Base-by-base conservation (phyloP, 1,140 invertebrate genomes). In the Eriosoma lanigerum region DNA sequence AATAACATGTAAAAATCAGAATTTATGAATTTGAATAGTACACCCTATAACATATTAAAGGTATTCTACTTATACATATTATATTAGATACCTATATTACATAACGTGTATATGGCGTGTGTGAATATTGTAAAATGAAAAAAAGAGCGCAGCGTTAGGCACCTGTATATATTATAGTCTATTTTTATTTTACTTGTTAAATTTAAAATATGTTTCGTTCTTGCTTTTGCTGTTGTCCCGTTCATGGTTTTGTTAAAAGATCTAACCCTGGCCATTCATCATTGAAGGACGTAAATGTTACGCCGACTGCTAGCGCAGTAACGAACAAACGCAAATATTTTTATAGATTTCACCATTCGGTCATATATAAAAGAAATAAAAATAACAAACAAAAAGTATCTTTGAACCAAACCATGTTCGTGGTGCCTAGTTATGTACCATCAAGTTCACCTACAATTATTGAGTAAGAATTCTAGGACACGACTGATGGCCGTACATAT, bases 341-440 rank as follows among this genome's bases (percentile, higher is more conserved):
- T n/a, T n/a, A 78, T 15, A 44, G 38, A 60, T 78, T 78, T 60
- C 75, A 78, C 21, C 48, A 38, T 19, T 56, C 56, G 12, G 21
- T 72, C 44, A n/a, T 70, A 21, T 12, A 48, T 1, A 56, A 62
- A 12, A 26, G 38, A 21, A 29, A 29, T 17, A 76, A 76, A 62
- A 62, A 78, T 21, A 56, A 38, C 26, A 62, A 19, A 29, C 21
- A 52, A 15, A 44, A 66, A 48, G 62, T 26, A 29, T 72, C 48
- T 19, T 12, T 62, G 5, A 78, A 62, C 24, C 56, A 62, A 38
- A 78, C 75, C n/a, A 19, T 78, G 17, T 78, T 62, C 17, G 75
- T 78, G 17, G 54, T 78, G 38, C 75, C 75, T 1, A 13, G 21
- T 10, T n/a, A 48, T 21, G 38, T 78, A 58, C 44, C 54, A 4